Percentiles rank a stretch among this genome's conserved stretches.
These are phyloP conservation scores for Omphaloscelis lunosa DNA, from an alignment of 2,888 invertebrate species.

Conservation along the genomic window DNA sequence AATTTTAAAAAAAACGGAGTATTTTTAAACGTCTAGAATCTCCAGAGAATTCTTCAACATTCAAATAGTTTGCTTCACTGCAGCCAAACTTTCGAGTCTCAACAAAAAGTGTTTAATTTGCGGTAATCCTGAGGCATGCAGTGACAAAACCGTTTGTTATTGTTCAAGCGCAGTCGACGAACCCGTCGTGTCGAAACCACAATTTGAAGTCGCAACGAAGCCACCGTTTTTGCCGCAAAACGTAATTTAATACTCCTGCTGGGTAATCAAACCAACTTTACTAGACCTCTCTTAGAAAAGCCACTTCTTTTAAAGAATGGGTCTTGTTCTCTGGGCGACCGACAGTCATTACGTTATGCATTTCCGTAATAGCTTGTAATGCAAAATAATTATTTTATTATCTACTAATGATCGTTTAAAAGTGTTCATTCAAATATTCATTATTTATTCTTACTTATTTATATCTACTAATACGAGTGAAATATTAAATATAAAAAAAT, in stretches of 20 bases:
- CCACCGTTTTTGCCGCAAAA: constrained; percentile 76
- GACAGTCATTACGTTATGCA: constrained; percentile 49
- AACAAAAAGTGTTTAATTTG: constrained; percentile 53
- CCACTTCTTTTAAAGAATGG: background rate
- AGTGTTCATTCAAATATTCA: constrained; percentile 21
- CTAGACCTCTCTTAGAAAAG: constrained; percentile 41
- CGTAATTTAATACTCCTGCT: constrained; percentile 77
- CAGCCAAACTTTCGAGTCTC: constrained; percentile 43
- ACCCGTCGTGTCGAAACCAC: constrained; percentile 75
- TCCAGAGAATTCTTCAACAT: constrained; percentile 10
- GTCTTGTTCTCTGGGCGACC: constrained; percentile 26
- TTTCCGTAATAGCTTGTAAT: constrained; percentile 63
- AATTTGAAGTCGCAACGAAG: constrained; percentile 74
- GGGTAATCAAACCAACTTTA: constrained; percentile 71
- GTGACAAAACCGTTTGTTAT: constrained; percentile 69
- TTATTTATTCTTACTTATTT: constrained; percentile 3
- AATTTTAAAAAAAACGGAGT: background rate
- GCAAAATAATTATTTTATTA: constrained; percentile 59
- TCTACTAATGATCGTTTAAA: constrained; percentile 47
- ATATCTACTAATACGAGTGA: background rate
- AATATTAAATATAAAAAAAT: no score
- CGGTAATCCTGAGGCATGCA: constrained; percentile 56
- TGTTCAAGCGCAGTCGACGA: constrained; percentile 76
- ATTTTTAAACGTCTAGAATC: background rate
- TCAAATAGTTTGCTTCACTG: constrained; percentile 10